A percentile compares a stretch with the other conserved stretches of the same genome.
Evolutionary conservation across 2,113 vertebrate species (phyloP).

Genomic region (Alligator mississippiensis): DNA sequence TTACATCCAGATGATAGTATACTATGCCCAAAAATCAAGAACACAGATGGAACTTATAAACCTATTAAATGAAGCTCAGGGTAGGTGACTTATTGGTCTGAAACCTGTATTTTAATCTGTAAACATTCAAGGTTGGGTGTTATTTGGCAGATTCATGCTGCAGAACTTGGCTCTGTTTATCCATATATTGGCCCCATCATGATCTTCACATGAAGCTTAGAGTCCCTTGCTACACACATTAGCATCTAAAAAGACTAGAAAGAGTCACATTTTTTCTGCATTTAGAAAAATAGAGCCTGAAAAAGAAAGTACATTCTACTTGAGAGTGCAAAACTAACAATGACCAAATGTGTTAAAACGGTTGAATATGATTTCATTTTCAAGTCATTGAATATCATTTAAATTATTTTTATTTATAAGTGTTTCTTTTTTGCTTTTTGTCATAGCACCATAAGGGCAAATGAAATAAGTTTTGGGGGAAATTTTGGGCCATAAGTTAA

Average conservation of each 20-base stretch:
- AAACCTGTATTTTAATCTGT: not conserved
- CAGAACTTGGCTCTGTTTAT: too few species aligned
- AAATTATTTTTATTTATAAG: not conserved
- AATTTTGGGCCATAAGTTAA: not conserved
- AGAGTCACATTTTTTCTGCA: not conserved
- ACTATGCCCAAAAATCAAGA: not conserved
- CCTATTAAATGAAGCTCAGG: not conserved
- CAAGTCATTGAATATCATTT: not conserved
- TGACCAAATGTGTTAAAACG: not conserved
- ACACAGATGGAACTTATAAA: not conserved
- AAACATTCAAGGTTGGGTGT: not conserved
- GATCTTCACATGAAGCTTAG: not conserved
- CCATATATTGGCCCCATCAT: not conserved
- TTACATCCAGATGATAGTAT: not conserved
- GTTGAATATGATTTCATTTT: not conserved
- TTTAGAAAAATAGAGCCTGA: not conserved
- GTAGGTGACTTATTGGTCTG: not conserved
- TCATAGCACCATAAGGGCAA: rapidly evolving
- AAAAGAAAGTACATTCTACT: not conserved
- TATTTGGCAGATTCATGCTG: not conserved
- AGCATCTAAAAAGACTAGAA: not conserved
- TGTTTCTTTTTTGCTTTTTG: not conserved
- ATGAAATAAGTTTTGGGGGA: not conserved
- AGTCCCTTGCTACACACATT: not conserved
- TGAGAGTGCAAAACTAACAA: not conserved